These are phyloP conservation scores for Calephelis perditalis DNA, from an alignment of 2,888 invertebrate genomes.

Conservation along the genomic window DNA sequence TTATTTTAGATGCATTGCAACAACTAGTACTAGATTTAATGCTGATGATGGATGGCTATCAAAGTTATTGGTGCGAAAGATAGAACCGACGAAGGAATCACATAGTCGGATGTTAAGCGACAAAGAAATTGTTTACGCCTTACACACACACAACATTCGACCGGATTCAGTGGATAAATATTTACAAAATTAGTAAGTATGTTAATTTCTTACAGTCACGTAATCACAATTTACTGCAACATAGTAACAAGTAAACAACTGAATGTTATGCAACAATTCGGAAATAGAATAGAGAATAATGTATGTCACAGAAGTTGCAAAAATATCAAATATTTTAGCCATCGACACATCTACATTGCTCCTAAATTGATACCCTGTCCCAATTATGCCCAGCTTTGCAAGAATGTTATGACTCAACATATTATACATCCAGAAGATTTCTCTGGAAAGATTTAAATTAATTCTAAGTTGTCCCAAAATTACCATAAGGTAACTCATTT, in stretches of 20 bases:
- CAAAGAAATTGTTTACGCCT: slow-evolving; percentile 96
- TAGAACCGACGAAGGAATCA: slow-evolving; percentile 96
- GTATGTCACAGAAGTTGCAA: too few relatives aligned
- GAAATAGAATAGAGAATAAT: slow-evolving; percentile 44
- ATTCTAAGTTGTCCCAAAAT: too few relatives aligned
- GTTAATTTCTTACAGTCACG: slow-evolving; percentile 47
- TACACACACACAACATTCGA: slow-evolving; percentile 96
- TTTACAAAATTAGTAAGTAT: slow-evolving; percentile 89
- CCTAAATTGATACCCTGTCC: too few relatives aligned
- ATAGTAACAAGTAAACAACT: slow-evolving; percentile 33
- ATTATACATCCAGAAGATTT: too few relatives aligned
- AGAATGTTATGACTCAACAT: too few relatives aligned
- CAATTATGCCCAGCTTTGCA: too few relatives aligned
- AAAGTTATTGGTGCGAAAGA: slow-evolving; percentile 91
- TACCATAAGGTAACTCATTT: too few relatives aligned
- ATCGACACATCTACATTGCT: too few relatives aligned
- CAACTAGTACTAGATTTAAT: slow-evolving; percentile 52
- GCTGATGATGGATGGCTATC: slow-evolving; percentile 90
- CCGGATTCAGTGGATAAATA: slow-evolving; percentile 93
- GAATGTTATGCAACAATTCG: slow-evolving; percentile 59
- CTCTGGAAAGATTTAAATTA: too few relatives aligned
- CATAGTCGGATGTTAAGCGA: slow-evolving; percentile 98
- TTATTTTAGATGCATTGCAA: slow-evolving; percentile 62
- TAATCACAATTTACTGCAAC: background rate
- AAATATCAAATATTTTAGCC: too few relatives aligned